Evolutionary conservation across 2,797 vertebrate species (phyloP), one percentile per base, ranked within the genome.

Genomic region (Artibeus jamaicensis): DNA sequence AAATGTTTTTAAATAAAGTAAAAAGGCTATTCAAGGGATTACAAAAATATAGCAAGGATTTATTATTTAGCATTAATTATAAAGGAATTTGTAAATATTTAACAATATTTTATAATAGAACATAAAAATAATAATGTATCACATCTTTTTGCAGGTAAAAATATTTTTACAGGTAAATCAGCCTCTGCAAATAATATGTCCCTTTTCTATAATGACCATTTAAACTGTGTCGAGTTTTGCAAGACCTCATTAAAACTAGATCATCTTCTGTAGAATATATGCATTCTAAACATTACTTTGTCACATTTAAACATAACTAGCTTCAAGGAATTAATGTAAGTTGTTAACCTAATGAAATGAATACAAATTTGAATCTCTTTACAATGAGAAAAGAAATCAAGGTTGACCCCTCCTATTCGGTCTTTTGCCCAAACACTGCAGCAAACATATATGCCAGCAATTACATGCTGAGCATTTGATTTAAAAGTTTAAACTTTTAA

Each of bases 231-330:
- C 26, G 18, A 82, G 4, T 77, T 93, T 62, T 86, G 29, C 77
- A 21, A 76, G 48, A 57, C 86, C 57, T 95, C 62, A 95, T 86
- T 94, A 86, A 93, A 84, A 67, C 42, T 48, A 70, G 32, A 82
- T 65, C 7, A 79, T 8, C 32, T 76, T 85, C 34, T 39, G 34
- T 5, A 82, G 24, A 62, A n/a, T 79, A 9, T 9, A 39, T 59
- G 19, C 19, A 71, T 88, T 87, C 29, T 93, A 73, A 94, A 83
- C 39, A 92, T 62, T 73, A 74, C 10, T 89, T 96, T 89, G 37
- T 96, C 34, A 81, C 26, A 9, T 24, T 84, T 88, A 83, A 91
- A 42, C 2, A 42, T 90, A 71, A 85, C 21, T 94, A 24, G n/a
- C 34, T 55, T 78, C 48, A 55, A 78, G n/a, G 11, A 78, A 22